Percentiles rank a stretch among this genome's conserved stretches.
phyloP scores from a whole-genome alignment of 1,140 invertebrate genomes.

The Hylaeus volcanicus region DNA sequence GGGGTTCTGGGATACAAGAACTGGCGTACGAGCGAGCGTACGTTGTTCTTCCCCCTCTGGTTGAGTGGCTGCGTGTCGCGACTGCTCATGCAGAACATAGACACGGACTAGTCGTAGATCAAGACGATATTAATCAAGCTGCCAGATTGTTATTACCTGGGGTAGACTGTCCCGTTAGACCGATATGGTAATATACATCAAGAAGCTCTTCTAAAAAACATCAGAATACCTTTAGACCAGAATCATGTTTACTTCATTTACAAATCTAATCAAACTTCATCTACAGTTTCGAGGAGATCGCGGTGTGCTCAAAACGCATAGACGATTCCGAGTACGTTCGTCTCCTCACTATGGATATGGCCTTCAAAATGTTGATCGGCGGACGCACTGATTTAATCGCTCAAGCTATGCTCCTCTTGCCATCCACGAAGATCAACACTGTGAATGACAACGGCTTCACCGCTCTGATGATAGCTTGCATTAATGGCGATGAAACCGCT shows the following conservation, averaged over 20 bases:
- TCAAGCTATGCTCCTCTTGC: conserved; percentile 88
- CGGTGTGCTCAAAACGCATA: conserved; percentile 76
- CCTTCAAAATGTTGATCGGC: conserved; percentile 89
- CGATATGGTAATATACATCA: conserved; percentile 78
- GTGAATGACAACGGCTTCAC: conserved; percentile 90
- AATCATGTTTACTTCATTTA: too few relatives aligned
- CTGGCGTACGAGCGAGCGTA: conserved; percentile 93
- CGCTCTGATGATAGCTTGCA: conserved; percentile 89
- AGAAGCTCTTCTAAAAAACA: too few relatives aligned
- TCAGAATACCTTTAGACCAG: too few relatives aligned
- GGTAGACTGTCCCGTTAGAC: conserved; percentile 91
- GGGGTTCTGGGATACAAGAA: conserved; percentile 84
- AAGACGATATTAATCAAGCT: conserved; percentile 93
- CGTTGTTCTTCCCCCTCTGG: conserved; percentile 91
- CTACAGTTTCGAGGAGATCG: conserved; percentile 79
- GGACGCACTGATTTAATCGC: conserved; percentile 89
- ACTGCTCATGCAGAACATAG: conserved; percentile 91
- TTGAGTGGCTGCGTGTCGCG: conserved; percentile 92
- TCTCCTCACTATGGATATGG: conserved; percentile 87
- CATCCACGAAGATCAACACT: conserved; percentile 87
- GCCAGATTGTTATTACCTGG: conserved; percentile 91
- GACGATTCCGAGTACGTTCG: conserved; percentile 83
- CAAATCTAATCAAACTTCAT: neutral
- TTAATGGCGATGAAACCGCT: conserved; percentile 89
- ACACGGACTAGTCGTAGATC: conserved; percentile 89